Percentiles rank a stretch among this genome's conserved stretches.
Conservation (phyloP, 1,140 invertebrate species). For the Mylabris phalerata region DNA sequence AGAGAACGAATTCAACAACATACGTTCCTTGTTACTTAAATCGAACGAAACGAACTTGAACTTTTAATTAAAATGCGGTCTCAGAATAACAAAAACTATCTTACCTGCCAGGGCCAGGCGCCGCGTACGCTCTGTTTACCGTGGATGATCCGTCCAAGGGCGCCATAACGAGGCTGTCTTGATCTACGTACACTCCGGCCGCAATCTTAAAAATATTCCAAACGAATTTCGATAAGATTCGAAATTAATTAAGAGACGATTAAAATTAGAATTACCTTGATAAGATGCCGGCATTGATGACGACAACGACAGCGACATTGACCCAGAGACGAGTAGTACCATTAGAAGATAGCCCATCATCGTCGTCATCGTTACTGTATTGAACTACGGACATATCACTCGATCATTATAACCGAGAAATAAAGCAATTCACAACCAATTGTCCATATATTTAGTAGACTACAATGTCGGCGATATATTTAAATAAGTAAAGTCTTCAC, state of each 20-base stretch:
- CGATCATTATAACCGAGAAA: no score
- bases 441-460: no score
- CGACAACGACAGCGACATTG: conserved; percentile 18
- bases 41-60: conserved; percentile 9
- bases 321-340: conserved; percentile 27
- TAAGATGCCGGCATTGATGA: not conserved
- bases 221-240: no score
- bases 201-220: conserved; percentile 44
- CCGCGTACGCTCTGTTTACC: conserved; percentile 69
- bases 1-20: no score
- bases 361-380: not conserved
- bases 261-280: not conserved
- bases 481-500: no score
- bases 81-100: not conserved
- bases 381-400: no score
- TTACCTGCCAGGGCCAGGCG: conserved; percentile 80
- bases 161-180: conserved; percentile 46
- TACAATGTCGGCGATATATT: no score
- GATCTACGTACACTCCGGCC: conserved; percentile 49
- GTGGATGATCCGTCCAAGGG: conserved; percentile 64
- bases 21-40: no score
- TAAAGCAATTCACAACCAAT: no score
- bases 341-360: conserved; percentile 10
- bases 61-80: not conserved
- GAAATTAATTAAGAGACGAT: no score